These are phyloP conservation scores for Cephalopachus bancanus DNA, from an alignment of 2,797 vertebrate species.

Conservation along the genomic window DNA sequence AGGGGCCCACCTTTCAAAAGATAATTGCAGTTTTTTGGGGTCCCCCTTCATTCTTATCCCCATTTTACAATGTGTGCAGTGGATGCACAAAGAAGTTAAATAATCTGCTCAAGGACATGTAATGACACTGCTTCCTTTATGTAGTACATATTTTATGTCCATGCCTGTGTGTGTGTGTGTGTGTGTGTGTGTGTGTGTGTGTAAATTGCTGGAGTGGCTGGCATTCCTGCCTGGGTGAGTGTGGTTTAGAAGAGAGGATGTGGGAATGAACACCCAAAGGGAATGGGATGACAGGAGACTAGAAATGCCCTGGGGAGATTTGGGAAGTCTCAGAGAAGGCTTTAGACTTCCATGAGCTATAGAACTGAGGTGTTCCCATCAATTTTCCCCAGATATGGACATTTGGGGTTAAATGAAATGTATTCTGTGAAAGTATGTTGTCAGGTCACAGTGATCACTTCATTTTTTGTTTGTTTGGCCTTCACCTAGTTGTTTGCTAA, in stretches of 20 bases:
- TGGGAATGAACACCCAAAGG: not conserved
- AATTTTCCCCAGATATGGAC: not conserved
- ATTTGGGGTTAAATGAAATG: not conserved
- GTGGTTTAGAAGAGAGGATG: not conserved
- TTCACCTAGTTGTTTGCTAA: constrained; percentile 1
- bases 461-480: not conserved
- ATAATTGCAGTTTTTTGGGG: too few relatives aligned
- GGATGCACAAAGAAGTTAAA: not conserved
- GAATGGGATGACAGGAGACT: not conserved
- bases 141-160: not conserved
- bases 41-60: not conserved
- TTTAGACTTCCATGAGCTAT: not conserved
- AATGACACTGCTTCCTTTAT: not conserved
- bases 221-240: not conserved
- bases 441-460: not conserved
- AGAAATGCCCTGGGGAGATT: not conserved
- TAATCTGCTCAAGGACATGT: not conserved
- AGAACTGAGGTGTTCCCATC: not conserved
- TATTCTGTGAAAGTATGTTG: constrained; percentile 8
- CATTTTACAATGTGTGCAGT: not conserved
- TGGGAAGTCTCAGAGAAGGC: constrained; percentile 30
- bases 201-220: not conserved
- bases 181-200: not conserved
- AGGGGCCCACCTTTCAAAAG: too few relatives aligned
- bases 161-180: not conserved